These are phyloP conservation scores for Corbicula japonica DNA, from an alignment of 2,888 invertebrate genomes.

Conservation along the genomic window DNA sequence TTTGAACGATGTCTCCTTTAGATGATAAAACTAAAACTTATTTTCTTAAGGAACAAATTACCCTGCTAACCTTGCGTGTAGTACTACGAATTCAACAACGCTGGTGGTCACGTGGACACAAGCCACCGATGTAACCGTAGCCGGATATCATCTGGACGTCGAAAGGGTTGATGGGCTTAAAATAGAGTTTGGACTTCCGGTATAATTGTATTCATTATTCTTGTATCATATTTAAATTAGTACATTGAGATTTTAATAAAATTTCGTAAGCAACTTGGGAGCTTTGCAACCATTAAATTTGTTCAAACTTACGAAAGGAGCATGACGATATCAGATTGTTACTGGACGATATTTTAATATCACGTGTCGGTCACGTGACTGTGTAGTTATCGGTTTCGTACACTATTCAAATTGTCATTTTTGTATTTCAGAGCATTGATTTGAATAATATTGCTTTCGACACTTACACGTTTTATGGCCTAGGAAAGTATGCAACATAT, in stretches of 20 bases:
- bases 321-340: no score
- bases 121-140: conserved; percentile 29
- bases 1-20: not conserved
- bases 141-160: conserved; percentile 47
- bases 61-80: conserved; percentile 37
- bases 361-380: no score
- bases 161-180: conserved; percentile 42
- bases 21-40: not conserved
- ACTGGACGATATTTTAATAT: no score
- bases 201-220: conserved; percentile 3
- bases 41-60: conserved; percentile 20
- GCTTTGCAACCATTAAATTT: no score
- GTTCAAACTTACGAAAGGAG: no score
- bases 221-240: no score
- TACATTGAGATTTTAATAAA: no score
- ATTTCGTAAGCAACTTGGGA: no score
- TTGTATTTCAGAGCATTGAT: conserved; percentile 39
- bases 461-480: conserved; percentile 44
- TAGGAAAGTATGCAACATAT: conserved; percentile 58
- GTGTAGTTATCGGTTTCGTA: no score
- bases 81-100: conserved; percentile 24
- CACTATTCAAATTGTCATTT: no score
- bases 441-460: conserved; percentile 29
- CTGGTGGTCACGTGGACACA: conserved; percentile 38
- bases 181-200: conserved; percentile 31